These are phyloP conservation scores for Tipula vernalis DNA, from an alignment of 2,888 invertebrate genomes.

Conservation along the genomic window DNA sequence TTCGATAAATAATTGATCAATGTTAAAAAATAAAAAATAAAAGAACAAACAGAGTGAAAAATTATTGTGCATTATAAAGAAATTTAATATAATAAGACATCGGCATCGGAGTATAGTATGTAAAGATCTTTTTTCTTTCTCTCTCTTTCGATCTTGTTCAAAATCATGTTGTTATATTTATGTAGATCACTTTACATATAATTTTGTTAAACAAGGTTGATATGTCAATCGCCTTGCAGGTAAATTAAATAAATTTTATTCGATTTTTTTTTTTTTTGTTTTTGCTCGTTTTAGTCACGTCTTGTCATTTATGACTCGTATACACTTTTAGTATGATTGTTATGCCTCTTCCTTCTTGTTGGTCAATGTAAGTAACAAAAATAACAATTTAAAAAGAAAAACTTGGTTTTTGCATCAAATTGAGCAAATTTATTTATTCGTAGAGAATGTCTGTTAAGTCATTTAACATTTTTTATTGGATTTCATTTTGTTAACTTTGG, in stretches of 20 bases:
- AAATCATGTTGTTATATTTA: constrained; percentile 5
- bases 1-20: constrained; percentile 6
- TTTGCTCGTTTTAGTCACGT: neutral
- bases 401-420: neutral
- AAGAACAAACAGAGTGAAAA: constrained; percentile 10
- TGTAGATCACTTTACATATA: constrained; percentile 10
- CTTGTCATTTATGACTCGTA: neutral
- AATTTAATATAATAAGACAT: constrained; percentile 11
- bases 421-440: neutral
- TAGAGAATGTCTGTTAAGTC: neutral
- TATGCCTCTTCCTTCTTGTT: neutral
- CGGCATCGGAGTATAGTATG: neutral
- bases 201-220: constrained; percentile 9
- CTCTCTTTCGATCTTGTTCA: neutral
- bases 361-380: neutral
- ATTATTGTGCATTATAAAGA: constrained; percentile 9
- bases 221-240: constrained; percentile 10
- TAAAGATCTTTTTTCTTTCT: neutral
- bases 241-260: neutral
- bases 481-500: neutral
- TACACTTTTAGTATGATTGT: neutral
- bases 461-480: neutral
- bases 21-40: neutral
- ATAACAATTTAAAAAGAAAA: neutral
- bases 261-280: neutral